Conservation (phyloP, 92 coral and sea anemone genomes). For the Umimayanthus chanpuru region DNA sequence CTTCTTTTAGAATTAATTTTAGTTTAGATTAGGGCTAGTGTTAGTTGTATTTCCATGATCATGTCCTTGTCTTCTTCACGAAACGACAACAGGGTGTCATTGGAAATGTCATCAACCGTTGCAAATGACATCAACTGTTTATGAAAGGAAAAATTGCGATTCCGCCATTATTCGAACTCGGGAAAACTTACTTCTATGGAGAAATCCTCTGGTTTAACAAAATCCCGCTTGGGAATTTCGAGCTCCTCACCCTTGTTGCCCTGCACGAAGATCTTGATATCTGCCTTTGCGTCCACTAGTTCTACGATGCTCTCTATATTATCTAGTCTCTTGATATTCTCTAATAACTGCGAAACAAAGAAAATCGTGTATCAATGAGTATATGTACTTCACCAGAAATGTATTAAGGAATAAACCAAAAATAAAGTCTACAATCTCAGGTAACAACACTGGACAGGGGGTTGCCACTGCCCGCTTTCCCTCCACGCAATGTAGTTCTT, state of each 20-base stretch:
- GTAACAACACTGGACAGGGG: not conserved
- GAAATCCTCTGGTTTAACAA: slow-evolving; percentile 38
- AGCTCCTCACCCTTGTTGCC: slow-evolving; percentile 21
- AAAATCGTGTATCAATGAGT: not conserved
- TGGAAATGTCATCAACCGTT: too few species aligned
- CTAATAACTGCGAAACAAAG: slow-evolving; percentile 59
- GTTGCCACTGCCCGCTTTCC: not conserved
- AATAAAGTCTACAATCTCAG: not conserved
- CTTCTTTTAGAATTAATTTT: too few species aligned
- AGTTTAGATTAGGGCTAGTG: too few species aligned
- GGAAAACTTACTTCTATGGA: slow-evolving; percentile 19
- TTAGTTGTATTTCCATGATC: too few species aligned
- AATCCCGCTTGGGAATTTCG: slow-evolving; percentile 32
- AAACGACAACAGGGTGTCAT: too few species aligned
- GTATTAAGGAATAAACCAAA: not conserved
- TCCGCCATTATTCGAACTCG: not conserved
- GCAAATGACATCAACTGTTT: too few species aligned
- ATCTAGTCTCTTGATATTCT: slow-evolving; percentile 66
- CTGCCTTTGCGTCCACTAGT: slow-evolving; percentile 54
- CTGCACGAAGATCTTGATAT: slow-evolving; percentile 36
- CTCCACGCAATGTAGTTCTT: not conserved
- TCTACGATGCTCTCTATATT: slow-evolving; percentile 74
- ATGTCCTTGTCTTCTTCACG: too few species aligned
- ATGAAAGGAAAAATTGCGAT: not conserved
- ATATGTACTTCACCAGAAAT: not conserved